Evolutionary conservation across 2,888 invertebrate genomes (phyloP).

Genomic region (Carcina quercana): DNA sequence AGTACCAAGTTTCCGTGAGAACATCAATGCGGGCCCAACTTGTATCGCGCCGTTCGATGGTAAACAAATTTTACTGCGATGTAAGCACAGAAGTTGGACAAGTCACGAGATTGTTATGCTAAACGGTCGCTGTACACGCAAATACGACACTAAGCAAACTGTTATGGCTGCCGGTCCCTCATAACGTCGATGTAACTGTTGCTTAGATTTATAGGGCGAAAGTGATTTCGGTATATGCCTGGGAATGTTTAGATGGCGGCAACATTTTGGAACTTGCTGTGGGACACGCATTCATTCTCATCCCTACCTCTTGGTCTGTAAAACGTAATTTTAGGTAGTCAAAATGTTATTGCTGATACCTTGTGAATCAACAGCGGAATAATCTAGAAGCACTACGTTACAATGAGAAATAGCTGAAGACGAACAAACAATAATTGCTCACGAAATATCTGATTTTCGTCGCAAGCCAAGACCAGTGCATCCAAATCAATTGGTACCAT

Average conservation of each 20-base stretch:
- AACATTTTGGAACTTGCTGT: no score
- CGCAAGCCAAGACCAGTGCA: conserved; percentile 40
- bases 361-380: no score
- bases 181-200: conserved; percentile 3
- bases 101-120: conserved; percentile 51
- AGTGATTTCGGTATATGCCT: no score
- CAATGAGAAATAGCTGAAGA: no score
- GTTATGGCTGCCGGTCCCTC: conserved; percentile 18
- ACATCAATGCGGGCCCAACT: conserved; percentile 32
- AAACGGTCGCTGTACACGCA: conserved; percentile 51
- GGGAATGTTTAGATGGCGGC: no score
- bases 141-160: conserved; percentile 40
- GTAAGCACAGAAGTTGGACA: conserved; percentile 41
- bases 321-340: no score
- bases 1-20: conserved; percentile 27
- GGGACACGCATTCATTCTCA: no score
- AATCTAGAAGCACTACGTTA: no score
- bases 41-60: conserved; percentile 32
- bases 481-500: conserved; percentile 22
- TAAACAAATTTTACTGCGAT: conserved; percentile 54
- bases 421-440: not conserved
- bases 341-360: no score
- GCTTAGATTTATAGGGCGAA: conserved; percentile 2
- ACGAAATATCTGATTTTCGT: conserved; percentile 6
- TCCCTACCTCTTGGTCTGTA: no score